Evolutionary conservation across 1,140 invertebrate genomes (phyloP).

Genomic region (Pachypeltis micranthus): DNA sequence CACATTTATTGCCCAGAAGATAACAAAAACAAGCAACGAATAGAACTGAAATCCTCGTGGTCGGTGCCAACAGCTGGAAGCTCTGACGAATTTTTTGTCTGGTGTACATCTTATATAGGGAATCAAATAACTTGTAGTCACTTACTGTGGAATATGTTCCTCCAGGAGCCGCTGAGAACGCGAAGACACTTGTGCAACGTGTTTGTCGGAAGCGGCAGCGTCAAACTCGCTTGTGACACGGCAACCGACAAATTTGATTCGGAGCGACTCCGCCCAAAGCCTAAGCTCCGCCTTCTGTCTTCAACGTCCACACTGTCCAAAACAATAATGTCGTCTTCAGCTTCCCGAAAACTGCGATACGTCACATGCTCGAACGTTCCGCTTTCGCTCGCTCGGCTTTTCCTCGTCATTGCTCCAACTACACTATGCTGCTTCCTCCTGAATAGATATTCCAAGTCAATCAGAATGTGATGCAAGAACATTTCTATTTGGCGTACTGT

Average conservation of each 20-base stretch:
- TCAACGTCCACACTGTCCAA: background rate
- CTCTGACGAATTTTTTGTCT: too few species aligned
- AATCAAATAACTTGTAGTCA: too few species aligned
- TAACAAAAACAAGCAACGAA: too few species aligned
- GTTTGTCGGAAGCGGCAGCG: conserved; percentile 14
- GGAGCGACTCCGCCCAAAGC: conserved; percentile 4
- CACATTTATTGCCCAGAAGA: too few species aligned
- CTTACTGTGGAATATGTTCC: conserved; percentile 51
- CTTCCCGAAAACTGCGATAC: conserved; percentile 18
- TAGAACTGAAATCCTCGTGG: too few species aligned
- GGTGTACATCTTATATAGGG: too few species aligned
- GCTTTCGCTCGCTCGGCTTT: background rate
- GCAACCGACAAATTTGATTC: conserved; percentile 12
- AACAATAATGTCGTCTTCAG: conserved; percentile 24
- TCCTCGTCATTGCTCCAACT: background rate
- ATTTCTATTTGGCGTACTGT: too few species aligned
- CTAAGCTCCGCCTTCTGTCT: background rate
- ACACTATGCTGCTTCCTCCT: too few species aligned
- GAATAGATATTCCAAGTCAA: too few species aligned
- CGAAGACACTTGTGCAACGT: conserved; percentile 41
- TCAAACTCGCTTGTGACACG: conserved; percentile 27
- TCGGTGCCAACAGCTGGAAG: too few species aligned
- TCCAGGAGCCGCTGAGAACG: conserved; percentile 48
- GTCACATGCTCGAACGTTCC: conserved; percentile 10
- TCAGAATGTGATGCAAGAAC: too few species aligned